phyloP scores from a whole-genome alignment of 1,140 invertebrate species.

The Calephelis virginiensis region DNA sequence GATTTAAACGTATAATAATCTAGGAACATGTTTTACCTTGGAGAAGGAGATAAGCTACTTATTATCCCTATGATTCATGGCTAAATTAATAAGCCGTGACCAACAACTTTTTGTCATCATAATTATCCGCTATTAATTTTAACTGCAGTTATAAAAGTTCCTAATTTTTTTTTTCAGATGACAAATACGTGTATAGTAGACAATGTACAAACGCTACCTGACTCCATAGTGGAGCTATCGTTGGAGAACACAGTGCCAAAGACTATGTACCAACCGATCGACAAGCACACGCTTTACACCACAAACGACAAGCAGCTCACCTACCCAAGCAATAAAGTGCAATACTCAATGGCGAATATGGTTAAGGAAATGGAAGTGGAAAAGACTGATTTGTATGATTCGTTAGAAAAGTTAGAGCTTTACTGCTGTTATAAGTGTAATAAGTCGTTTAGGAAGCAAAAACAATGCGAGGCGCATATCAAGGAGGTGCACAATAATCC shows the following conservation, averaged over 20 bases:
- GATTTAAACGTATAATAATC: no score
- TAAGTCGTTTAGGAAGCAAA: constrained; percentile 82
- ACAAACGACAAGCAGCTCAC: constrained; percentile 55
- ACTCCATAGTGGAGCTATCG: constrained; percentile 72
- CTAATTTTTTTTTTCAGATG: constrained; percentile 51
- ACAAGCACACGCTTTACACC: constrained; percentile 65
- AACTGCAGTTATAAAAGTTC: no score
- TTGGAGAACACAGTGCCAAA: constrained; percentile 71
- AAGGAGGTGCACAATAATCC: constrained; percentile 77
- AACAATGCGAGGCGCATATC: constrained; percentile 82
- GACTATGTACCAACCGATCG: constrained; percentile 65
- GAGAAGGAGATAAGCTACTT: no score
- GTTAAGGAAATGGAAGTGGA: constrained; percentile 50
- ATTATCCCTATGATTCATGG: no score
- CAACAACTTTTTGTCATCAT: no score
- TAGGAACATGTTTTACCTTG: no score
- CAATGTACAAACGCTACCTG: constrained; percentile 63
- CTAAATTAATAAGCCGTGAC: no score
- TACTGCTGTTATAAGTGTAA: constrained; percentile 81
- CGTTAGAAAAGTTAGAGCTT: constrained; percentile 52
- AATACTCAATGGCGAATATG: constrained; percentile 58
- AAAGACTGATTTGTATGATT: constrained; percentile 52
- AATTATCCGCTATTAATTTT: no score
- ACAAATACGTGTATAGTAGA: constrained; percentile 72
- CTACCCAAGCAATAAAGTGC: constrained; percentile 52